These are phyloP conservation scores for Teleogryllus occipitalis DNA, from an alignment of 1,140 invertebrate genomes.

Conservation along the genomic window DNA sequence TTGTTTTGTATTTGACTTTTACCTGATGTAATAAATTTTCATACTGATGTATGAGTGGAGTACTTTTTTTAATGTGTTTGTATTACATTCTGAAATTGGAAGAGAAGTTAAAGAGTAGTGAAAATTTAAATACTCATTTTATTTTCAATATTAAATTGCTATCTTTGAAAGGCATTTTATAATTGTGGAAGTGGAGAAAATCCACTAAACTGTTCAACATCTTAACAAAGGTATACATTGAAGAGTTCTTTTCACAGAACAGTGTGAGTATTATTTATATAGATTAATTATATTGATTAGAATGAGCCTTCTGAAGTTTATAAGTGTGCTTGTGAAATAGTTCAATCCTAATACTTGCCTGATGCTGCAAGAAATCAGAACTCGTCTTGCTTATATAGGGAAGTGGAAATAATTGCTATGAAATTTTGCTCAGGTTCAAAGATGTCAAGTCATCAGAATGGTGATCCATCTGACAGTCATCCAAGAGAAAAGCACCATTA, in stretches of 20 bases:
- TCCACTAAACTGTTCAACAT: no score
- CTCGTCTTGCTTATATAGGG: not conserved
- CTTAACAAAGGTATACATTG: no score
- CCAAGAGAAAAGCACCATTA: conserved; percentile 48
- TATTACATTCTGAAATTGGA: not conserved
- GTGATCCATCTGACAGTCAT: conserved; percentile 43
- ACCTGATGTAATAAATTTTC: not conserved
- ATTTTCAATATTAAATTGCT: no score
- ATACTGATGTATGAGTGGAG: not conserved
- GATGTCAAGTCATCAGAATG: conserved; percentile 44
- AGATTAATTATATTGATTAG: not conserved
- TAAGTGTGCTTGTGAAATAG: not conserved
- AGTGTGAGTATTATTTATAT: not conserved
- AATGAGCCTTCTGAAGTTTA: not conserved
- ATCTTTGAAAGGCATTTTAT: no score
- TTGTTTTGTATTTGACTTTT: not conserved
- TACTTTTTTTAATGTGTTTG: not conserved
- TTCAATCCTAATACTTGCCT: not conserved
- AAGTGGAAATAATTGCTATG: not conserved
- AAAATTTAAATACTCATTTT: no score
- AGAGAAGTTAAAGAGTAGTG: no score
- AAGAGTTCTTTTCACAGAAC: no score
- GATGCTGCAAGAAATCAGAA: not conserved
- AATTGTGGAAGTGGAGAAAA: no score
- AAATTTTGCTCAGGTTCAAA: conserved; percentile 29